A percentile compares a stretch with the other conserved stretches of the same genome.
phyloP scores from a whole-genome alignment of 2,113 vertebrate species.

The Machaerirhynchus nigripectus region DNA sequence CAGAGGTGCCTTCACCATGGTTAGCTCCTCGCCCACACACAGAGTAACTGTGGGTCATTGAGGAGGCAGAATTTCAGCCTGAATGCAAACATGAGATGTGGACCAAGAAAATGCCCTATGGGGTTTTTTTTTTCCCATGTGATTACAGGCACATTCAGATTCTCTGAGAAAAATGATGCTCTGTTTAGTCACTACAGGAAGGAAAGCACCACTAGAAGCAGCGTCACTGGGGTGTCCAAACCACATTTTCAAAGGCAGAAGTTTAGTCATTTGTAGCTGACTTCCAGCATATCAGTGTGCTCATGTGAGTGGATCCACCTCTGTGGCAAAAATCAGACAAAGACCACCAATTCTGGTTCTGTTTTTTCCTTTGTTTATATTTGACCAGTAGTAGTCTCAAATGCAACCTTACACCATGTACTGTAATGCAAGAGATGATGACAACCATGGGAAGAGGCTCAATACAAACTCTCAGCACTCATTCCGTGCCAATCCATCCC shows the following conservation, averaged over 20 bases:
- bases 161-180: conserved; percentile 26
- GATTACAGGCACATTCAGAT: conserved; percentile 24
- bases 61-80: conserved; percentile 60
- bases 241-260: neutral
- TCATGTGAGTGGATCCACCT: conserved; percentile 20
- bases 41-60: neutral
- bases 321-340: neutral
- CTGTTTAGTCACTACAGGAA: conserved; percentile 35
- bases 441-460: neutral
- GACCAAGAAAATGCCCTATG: conserved; percentile 21
- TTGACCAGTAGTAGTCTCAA: neutral
- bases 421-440: neutral
- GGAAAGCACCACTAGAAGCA: conserved; percentile 38
- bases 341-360: neutral
- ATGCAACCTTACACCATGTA: neutral
- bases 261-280: conserved; percentile 36
- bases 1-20: neutral
- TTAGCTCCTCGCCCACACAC: conserved; percentile 13
- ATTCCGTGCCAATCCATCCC: neutral
- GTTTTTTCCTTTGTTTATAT: neutral
- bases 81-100: conserved; percentile 21
- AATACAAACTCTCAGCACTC: neutral
- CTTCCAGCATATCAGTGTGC: neutral
- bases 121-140: neutral
- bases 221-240: conserved; percentile 43